Base-by-base conservation (phyloP, 2,888 invertebrate genomes). In the Acanthococcus lagerstroemiae region DNA sequence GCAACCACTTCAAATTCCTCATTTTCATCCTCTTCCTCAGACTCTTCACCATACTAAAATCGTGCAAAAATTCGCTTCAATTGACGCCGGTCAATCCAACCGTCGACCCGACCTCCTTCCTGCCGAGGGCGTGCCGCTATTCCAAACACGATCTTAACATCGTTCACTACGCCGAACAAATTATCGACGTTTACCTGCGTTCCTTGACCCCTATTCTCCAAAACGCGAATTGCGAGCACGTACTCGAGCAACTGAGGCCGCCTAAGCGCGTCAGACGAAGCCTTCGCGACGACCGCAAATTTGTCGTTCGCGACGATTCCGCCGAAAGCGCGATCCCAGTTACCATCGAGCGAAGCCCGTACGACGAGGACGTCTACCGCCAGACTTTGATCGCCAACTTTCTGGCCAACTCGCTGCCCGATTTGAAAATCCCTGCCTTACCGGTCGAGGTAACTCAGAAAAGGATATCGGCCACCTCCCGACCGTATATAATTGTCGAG, bases 391-490 rank as follows among this genome's bases (percentile, higher is more conserved):
- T 63, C 12, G 30, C 37, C 30, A 63, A 54, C 37, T 63, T 63
- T 52, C 37, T 63, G n/a, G 54, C 37, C 27, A 63, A 63, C 37
- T 63, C 63, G 44, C 50, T 63, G 54, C 63, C 63, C 26, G 63
- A 63, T 63, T 63, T 63, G 37, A 54, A 50, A 7, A 22, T 63
- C 4, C 54, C 63, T n/a, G 21, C 50, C 7, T 17, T 44, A 12
- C 24, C 44, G n/a, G 17, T 30, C 24, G 54, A 54, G 9, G 52
- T 48, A 1, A 5, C 30, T 12, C n/a, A 17, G 22, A 50, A 63
- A 19, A 63, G 54, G 44, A 37, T 54, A 22, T 37, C 54, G 1
- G 30, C 26, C 4, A 54, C 54, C 24, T 48, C 19, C 24, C 27
- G 52, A 1, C 52, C 50, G 2, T 44, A 24, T 30, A 27, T 22